phyloP scores from a whole-genome alignment of 2,113 vertebrate species.

The Neomonachus schauinslandi region DNA sequence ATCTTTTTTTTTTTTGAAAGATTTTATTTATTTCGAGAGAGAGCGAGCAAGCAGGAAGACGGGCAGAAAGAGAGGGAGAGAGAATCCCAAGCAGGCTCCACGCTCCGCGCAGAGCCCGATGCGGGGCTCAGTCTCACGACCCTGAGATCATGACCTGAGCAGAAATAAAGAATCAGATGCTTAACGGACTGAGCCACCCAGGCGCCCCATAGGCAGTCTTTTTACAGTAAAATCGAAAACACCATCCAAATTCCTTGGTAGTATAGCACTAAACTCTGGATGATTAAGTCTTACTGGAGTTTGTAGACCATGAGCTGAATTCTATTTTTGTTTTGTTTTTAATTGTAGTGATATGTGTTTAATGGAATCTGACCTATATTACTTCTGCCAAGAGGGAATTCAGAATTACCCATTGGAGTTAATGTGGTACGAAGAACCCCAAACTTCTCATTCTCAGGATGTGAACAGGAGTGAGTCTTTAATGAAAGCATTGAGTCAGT shows the following conservation, averaged over 20 bases:
- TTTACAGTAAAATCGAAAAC: neutral
- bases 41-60: neutral
- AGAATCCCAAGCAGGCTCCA: neutral
- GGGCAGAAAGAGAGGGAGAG: neutral
- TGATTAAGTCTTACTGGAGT: slow-evolving; percentile 50
- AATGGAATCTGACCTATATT: slow-evolving; percentile 70
- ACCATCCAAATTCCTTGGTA: neutral
- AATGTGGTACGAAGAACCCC: slow-evolving; percentile 63
- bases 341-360: slow-evolving; percentile 49
- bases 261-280: neutral
- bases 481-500: slow-evolving; percentile 59
- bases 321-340: neutral
- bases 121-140: neutral
- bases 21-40: neutral
- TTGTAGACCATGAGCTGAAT: neutral
- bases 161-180: neutral
- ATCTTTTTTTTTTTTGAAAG: neutral
- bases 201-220: neutral
- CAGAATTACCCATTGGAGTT: slow-evolving; percentile 30
- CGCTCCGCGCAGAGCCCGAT: neutral
- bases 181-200: neutral
- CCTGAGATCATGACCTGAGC: neutral
- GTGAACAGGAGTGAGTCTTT: neutral
- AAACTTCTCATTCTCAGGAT: slow-evolving; percentile 47
- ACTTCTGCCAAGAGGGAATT: slow-evolving; percentile 68